phyloP scores from a whole-genome alignment of 30 jellyfish, hydroid and myxozoan genomes.

The Hydractinia echinata region DNA sequence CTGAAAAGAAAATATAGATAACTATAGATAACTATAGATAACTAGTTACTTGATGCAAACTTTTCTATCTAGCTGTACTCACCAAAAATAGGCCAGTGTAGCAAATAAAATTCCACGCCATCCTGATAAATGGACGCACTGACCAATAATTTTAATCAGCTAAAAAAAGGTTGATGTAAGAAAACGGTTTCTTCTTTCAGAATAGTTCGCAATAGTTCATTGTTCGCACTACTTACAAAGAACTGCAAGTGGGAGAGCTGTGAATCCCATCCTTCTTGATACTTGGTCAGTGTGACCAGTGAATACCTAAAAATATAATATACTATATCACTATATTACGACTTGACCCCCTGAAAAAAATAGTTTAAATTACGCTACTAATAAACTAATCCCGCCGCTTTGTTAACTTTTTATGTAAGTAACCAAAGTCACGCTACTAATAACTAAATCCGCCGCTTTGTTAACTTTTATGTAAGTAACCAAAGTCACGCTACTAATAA shows the following conservation, averaged over 20 bases:
- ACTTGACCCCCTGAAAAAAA: too few relatives aligned
- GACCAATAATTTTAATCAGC: slow-evolving; percentile 66
- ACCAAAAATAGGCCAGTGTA: slow-evolving; percentile 55
- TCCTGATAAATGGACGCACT: slow-evolving; percentile 63
- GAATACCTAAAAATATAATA: slow-evolving; percentile 44
- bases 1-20: slow-evolving; percentile 31
- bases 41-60: neutral
- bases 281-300: slow-evolving; percentile 96
- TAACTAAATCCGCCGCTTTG: too few relatives aligned
- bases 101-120: slow-evolving; percentile 62
- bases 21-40: neutral
- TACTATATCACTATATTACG: too few relatives aligned
- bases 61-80: slow-evolving; percentile 17
- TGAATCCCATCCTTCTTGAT: slow-evolving; percentile 92
- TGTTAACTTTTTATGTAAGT: too few relatives aligned
- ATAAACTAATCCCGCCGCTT: too few relatives aligned
- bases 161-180: slow-evolving; percentile 23
- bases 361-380: too few relatives aligned
- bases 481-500: too few relatives aligned
- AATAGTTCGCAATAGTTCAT: neutral
- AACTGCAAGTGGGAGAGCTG: slow-evolving; percentile 87
- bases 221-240: slow-evolving; percentile 45
- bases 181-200: neutral
- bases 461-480: too few relatives aligned
- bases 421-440: too few relatives aligned